These are phyloP conservation scores for Nannoperca obscura DNA, from an alignment of 2,797 vertebrate genomes.

Conservation along the genomic window DNA sequence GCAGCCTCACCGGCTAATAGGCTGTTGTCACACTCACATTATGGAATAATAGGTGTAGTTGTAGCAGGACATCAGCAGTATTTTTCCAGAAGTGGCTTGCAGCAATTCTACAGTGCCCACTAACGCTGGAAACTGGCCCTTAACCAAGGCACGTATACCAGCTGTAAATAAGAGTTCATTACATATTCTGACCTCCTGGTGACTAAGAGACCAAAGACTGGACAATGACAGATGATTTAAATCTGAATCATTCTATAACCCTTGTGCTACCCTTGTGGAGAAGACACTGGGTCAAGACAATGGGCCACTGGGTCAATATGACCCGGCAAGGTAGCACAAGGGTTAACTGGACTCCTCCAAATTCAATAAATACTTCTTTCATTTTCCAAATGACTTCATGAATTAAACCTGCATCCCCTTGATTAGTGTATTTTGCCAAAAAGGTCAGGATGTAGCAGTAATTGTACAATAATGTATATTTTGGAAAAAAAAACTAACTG, in stretches of 20 bases:
- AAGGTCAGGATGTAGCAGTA: background rate
- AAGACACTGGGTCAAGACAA: too few relatives aligned
- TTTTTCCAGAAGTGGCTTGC: constrained; percentile 44
- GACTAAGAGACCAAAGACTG: background rate
- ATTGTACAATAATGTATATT: background rate
- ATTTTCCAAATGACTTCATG: background rate
- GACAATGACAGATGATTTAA: background rate
- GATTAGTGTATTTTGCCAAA: background rate
- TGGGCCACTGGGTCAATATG: too few relatives aligned
- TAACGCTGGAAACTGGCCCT: constrained; percentile 25
- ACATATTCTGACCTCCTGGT: constrained; percentile 21
- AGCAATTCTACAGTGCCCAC: constrained; percentile 17
- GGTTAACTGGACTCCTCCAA: background rate
- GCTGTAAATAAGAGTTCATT: constrained; percentile 28
- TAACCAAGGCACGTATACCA: constrained; percentile 7
- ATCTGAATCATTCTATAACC: background rate
- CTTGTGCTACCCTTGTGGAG: too few relatives aligned
- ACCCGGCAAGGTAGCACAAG: too few relatives aligned
- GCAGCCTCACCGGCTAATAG: constrained; percentile 63
- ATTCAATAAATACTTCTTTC: background rate
- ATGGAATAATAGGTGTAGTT: constrained; percentile 65
- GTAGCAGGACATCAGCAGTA: constrained; percentile 56
- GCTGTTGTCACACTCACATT: constrained; percentile 64
- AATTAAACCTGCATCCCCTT: background rate
- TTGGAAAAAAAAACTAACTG: too few relatives aligned